Percentiles rank a stretch among this genome's conserved stretches.
These are phyloP conservation scores for Botia almorhae DNA, from an alignment of 2,797 vertebrate genomes.

Conservation along the genomic window DNA sequence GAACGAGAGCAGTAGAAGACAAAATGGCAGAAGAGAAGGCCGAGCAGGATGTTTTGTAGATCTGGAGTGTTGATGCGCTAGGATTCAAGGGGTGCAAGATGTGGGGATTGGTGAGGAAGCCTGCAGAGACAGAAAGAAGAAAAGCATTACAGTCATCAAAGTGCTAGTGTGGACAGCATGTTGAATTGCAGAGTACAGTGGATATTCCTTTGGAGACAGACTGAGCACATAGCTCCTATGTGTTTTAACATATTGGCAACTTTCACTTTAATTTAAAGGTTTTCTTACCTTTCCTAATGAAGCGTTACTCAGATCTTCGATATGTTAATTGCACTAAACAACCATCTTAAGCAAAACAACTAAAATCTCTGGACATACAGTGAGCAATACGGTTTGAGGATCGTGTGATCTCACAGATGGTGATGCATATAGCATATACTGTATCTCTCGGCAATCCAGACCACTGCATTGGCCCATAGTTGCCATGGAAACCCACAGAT, in stretches of 20 bases:
- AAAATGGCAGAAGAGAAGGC: constrained; percentile 49
- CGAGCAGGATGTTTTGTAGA: constrained; percentile 60
- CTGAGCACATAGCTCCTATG: background rate
- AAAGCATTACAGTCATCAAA: constrained; percentile 37
- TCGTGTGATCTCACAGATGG: constrained; percentile 51
- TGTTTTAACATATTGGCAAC: constrained; percentile 5
- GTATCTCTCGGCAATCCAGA: constrained; percentile 49
- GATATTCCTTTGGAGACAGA: constrained; percentile 23
- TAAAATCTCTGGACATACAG: constrained; percentile 41
- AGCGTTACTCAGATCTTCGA: constrained; percentile 2
- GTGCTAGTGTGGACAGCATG: constrained; percentile 32
- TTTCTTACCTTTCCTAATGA: constrained; percentile 39
- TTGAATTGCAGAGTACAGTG: constrained; percentile 16
- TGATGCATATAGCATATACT: constrained; percentile 55
- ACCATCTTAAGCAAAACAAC: constrained; percentile 28
- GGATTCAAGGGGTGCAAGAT: constrained; percentile 64
- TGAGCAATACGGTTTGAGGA: constrained; percentile 30
- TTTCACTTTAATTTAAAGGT: constrained; percentile 30
- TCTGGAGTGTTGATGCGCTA: constrained; percentile 68
- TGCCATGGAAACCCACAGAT: constrained; percentile 62
- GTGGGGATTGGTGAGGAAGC: constrained; percentile 62
- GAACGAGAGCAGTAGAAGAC: constrained; percentile 60
- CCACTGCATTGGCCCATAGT: constrained; percentile 58
- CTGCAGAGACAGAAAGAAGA: constrained; percentile 61
- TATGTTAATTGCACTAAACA: constrained; percentile 40